phyloP scores from a whole-genome alignment of 2,797 vertebrate genomes.

The Macrochelys suwanniensis region DNA sequence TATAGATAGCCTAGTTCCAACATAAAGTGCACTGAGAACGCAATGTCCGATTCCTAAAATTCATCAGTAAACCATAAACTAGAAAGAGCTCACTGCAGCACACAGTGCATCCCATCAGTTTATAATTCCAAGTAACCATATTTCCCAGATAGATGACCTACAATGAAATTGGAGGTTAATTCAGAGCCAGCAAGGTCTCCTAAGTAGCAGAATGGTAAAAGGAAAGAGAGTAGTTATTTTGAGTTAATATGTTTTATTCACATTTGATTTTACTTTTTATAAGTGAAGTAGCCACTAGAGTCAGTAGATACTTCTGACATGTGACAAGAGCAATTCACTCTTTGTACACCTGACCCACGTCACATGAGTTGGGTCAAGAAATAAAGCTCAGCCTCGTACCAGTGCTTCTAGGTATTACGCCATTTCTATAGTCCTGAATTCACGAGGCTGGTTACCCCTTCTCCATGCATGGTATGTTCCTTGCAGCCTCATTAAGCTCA shows the following conservation, averaged over 20 bases:
- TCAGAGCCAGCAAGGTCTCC: not conserved
- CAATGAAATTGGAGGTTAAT: slow-evolving; percentile 19
- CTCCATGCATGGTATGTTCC: not conserved
- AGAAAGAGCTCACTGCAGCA: slow-evolving; percentile 55
- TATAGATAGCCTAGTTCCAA: slow-evolving; percentile 26
- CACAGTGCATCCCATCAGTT: slow-evolving; percentile 46
- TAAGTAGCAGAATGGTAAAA: slow-evolving; percentile 29
- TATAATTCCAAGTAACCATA: slow-evolving; percentile 30
- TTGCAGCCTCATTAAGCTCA: not conserved
- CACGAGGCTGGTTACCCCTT: not conserved
- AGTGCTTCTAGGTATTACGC: not conserved
- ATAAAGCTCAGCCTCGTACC: not conserved
- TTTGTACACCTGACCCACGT: not conserved
- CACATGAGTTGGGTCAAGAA: not conserved
- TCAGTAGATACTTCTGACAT: not conserved
- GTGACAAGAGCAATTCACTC: not conserved
- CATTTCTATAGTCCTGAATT: not conserved
- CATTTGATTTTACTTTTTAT: not conserved
- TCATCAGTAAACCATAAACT: slow-evolving; percentile 30
- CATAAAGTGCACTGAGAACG: slow-evolving; percentile 31
- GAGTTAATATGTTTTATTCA: not conserved
- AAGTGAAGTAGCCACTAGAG: not conserved
- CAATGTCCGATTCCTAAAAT: slow-evolving; percentile 45
- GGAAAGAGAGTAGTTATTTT: not conserved
- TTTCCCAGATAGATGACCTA: not conserved